Evolutionary conservation across 1,140 invertebrate species (phyloP), one percentile per base, ranked within the genome.

Genomic region (honey bee (Apis mellifera)): DNA sequence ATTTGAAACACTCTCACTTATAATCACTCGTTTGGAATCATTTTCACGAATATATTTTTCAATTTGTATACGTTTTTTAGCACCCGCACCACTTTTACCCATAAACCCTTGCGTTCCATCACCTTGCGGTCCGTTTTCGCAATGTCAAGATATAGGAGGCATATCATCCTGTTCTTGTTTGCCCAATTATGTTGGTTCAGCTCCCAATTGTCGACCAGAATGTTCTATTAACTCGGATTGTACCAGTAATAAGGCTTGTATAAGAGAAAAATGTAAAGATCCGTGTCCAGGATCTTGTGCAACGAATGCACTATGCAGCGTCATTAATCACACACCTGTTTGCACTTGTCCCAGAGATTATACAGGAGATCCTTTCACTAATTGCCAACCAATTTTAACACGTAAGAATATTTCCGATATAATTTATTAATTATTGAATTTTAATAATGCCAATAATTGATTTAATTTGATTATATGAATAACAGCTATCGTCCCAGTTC

Each of bases 251-350:
- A 94, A 95, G 89, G 96, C 97, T 60, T 98, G 96, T 91, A 95
- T 97, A 54, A 95, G 95, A 86, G 95, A 96, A 90, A 96, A 96
- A 92, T 97, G 97, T 92, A 94, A 94, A 90, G 95, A 97, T 91
- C 96, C 97, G 19, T 97, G 97, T 91, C 94, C 95, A 64, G 96
- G 96, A 57, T 96, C 96, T n/a, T 97, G 97, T 93, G 97, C 97
- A 66, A 91, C 92, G 52, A 95, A 95, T 87, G 95, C 97, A 32
- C 84, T 92, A 12, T 96, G 96, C 87, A 92, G 84, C 84, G 94
- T 95, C 12, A 89, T 95, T 23, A 95, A 95, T 88, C 95, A 96
- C 82, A 94, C 91, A 15, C 95, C 96, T 59, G 90, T 94, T 78
- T 96, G 96, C 83, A 93, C 92, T 7, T 96, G 95, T 87, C 92